Percentiles rank a stretch among this genome's conserved stretches.
phyloP scores from a whole-genome alignment of 30 jellyfish, hydroid and myxozoan species.

The Calvadosia cruxmelitensis region DNA sequence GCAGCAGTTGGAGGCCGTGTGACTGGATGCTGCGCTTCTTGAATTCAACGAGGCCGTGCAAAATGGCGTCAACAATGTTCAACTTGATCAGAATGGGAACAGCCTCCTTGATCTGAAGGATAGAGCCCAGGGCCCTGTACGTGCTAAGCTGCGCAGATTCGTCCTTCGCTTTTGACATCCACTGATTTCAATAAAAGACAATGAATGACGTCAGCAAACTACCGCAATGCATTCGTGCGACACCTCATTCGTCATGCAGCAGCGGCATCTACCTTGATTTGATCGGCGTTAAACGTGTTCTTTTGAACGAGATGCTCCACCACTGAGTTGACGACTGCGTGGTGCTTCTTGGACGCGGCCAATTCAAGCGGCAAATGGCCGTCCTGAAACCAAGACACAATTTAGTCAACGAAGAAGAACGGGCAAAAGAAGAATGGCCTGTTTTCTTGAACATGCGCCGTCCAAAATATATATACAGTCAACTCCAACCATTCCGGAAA shows the following conservation, averaged over 20 bases:
- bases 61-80: slow-evolving; percentile 31
- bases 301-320: slow-evolving; percentile 33
- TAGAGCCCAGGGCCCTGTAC: slow-evolving; percentile 35
- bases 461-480: too few relatives aligned
- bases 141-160: slow-evolving; percentile 30
- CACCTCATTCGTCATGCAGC: not conserved
- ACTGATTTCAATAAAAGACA: slow-evolving; percentile 8
- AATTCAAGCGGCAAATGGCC: slow-evolving; percentile 45
- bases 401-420: too few relatives aligned
- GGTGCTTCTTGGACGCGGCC: slow-evolving; percentile 84
- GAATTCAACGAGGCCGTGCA: slow-evolving; percentile 15
- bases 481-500: too few relatives aligned
- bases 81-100: slow-evolving; percentile 17
- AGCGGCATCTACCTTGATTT: slow-evolving; percentile 33
- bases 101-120: slow-evolving; percentile 20
- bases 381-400: not conserved
- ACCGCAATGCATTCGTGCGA: not conserved
- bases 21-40: slow-evolving; percentile 30
- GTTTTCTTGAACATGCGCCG: too few relatives aligned
- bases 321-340: slow-evolving; percentile 58
- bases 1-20: slow-evolving; percentile 33
- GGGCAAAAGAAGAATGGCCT: too few relatives aligned
- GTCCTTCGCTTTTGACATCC: slow-evolving; percentile 61
- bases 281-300: slow-evolving; percentile 35
- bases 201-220: not conserved